Base-by-base conservation (phyloP, 2,797 vertebrate genomes). In the Simalia tracyae region DNA sequence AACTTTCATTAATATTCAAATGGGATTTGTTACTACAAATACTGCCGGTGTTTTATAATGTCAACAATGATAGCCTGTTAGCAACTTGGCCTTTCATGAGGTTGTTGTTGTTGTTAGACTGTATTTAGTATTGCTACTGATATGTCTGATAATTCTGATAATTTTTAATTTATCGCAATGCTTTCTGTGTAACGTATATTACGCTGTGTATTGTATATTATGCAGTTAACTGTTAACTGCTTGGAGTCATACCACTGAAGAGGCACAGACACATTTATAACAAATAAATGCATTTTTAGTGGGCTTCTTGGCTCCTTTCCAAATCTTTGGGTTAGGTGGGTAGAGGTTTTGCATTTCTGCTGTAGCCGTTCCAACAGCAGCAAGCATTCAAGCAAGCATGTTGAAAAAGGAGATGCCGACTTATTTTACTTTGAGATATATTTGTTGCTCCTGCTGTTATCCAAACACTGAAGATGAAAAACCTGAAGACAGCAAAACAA, bases 401-500 rank as follows among this genome's bases (percentile, higher is more conserved):
- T 36, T 31, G 66, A 36, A 68, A 36, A 68, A 68, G n/a, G n/a
- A 31, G 66, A 68, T 7, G 66, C n/a, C 2, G 5, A 68, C 17
- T 17, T 68, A 36, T 68, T n/a, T 31, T 31, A 17, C n/a, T 68
- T n/a, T 6, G 66, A 68, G 28, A 31, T 68, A 8, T 91, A 91
- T 81, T 31, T 2, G 50, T 59, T 86, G 89, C 81, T 63, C 84
- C 26, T 28, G 36, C 1, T 0, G 0, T 36, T 92, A 36, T 42
- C 59, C 24, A 89, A 66, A 72, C 28, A 14, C 50, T 22, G 24
- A 31, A 89, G 24, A 8, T 0, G 0, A 28, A n/a, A 56, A 56
- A n/a, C 26, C 1, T 50, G 8, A 50, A 15, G 0, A 0, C 0
- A 56, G 85, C 4, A 56, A 19, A 4, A 0, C 87, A 86, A 3